Percentiles rank a stretch among this genome's conserved stretches.
Conservation (phyloP, 2,888 invertebrate genomes). For the Lasius platythorax region DNA sequence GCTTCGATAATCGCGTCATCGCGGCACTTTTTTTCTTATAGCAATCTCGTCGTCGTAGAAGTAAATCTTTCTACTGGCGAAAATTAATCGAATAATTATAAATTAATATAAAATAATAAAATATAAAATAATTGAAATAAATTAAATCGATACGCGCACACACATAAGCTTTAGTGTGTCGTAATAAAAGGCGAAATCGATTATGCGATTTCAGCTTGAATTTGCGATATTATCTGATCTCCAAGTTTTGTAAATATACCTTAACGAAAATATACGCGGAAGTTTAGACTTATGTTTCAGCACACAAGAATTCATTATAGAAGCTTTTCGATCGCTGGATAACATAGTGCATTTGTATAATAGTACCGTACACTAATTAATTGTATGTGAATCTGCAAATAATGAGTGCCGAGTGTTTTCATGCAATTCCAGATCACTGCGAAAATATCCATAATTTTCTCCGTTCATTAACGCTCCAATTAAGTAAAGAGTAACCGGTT, state of each 20-base stretch:
- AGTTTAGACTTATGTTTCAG: neutral
- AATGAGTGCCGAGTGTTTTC: neutral
- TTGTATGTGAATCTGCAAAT: neutral
- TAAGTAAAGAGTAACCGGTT: neutral
- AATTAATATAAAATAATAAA: no score
- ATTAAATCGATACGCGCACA: no score
- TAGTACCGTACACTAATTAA: neutral
- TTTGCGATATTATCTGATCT: neutral
- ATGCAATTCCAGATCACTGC: neutral
- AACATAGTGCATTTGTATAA: no score
- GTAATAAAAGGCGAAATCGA: no score
- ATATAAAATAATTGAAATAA: no score
- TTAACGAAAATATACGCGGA: neutral
- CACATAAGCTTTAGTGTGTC: no score
- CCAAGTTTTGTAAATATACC: neutral
- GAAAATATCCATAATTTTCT: neutral
- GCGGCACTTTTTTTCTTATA: neutral
- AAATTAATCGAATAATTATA: constrained; percentile 28
- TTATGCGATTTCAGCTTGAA: constrained; percentile 9
- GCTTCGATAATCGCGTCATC: constrained; percentile 8
- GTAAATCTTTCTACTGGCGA: constrained; percentile 50
- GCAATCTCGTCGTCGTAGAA: constrained; percentile 22
- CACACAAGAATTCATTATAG: neutral
- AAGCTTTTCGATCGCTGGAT: neutral
- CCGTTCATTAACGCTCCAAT: neutral